Evolutionary conservation across 2,888 invertebrate species (phyloP).

Genomic region (Epirrhoe alternata): DNA sequence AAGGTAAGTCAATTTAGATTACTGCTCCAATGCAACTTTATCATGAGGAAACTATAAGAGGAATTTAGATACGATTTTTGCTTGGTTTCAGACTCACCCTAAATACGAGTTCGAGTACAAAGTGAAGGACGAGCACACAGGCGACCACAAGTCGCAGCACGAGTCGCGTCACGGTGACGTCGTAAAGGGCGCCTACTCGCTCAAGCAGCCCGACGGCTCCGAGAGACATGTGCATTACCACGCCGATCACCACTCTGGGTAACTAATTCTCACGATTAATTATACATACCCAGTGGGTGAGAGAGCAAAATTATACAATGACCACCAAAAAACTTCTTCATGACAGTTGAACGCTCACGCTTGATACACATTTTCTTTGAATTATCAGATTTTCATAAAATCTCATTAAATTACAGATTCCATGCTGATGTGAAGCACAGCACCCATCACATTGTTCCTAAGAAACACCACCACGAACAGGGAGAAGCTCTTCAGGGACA

Average conservation of each 20-base stretch:
- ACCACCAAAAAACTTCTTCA: too few species aligned
- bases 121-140: constrained; percentile 69
- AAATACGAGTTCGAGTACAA: constrained; percentile 63
- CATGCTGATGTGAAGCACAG: constrained; percentile 43
- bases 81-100: constrained; percentile 40
- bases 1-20: too few species aligned
- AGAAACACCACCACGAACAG: constrained; percentile 47
- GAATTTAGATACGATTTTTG: neutral
- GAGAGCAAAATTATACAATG: too few species aligned
- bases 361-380: too few species aligned
- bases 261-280: neutral
- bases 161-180: constrained; percentile 66
- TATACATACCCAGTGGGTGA: constrained; percentile 25
- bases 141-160: constrained; percentile 65
- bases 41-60: too few species aligned
- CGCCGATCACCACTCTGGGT: constrained; percentile 44
- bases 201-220: constrained; percentile 43
- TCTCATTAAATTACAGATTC: constrained; percentile 43
- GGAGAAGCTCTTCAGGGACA: constrained; percentile 5
- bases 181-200: constrained; percentile 42
- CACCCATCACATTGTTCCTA: constrained; percentile 46
- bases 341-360: too few species aligned
- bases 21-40: too few species aligned
- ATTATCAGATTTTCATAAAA: too few species aligned
- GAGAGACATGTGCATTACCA: constrained; percentile 42